Evolutionary conservation across 2,888 invertebrate species (phyloP), one percentile per base, ranked within the genome.

Genomic region (Rapana venosa): DNA sequence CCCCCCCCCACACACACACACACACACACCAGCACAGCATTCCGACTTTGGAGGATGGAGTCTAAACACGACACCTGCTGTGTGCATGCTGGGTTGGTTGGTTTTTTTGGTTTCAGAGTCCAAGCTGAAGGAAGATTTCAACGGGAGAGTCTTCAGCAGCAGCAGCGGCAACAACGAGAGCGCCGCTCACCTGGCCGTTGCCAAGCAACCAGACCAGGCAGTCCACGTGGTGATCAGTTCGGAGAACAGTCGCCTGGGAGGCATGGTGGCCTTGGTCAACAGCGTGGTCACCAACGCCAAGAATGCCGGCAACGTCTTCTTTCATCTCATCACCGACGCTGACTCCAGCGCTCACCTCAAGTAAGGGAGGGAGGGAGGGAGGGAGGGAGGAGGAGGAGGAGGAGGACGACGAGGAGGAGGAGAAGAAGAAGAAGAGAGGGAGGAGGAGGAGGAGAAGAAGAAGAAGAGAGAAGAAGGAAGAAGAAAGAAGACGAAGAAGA

Each of bases 221-320:
- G 88, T 93, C 30, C 94, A 95, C 92, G 94, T 95, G 13, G 94
- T 94, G 90, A 93, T 95, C 1, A 93, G 94, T 13, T 94, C 95
- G 0, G 95, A 95, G 87, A 91, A 94, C 77, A 93, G 94, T 70
- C 94, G 94, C 0, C 83, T 96, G 15, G 91, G 91, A 1, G 96
- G 96, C 15, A 94, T 95, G 93, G 92, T 96, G 5, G 94, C 96
- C 11, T 92, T 95, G 0, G 94, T 96, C 30, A 96, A 96, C 93
- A 96, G 96, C 91, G 94, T 96, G 47, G 91, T 94, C 79, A 92
- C 92, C 85, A 94, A 96, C 92, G 94, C 95, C 22, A 93, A 93
- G 84, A 93, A 93, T 83, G 92, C 94, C 22, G 91, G 92, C 11
- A 94, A 96, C 83, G 94, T 96, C 85, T 93, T 94, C 91, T 96